Base-by-base conservation (phyloP, 2,888 invertebrate genomes). In the Polydrusus tereticollis region DNA sequence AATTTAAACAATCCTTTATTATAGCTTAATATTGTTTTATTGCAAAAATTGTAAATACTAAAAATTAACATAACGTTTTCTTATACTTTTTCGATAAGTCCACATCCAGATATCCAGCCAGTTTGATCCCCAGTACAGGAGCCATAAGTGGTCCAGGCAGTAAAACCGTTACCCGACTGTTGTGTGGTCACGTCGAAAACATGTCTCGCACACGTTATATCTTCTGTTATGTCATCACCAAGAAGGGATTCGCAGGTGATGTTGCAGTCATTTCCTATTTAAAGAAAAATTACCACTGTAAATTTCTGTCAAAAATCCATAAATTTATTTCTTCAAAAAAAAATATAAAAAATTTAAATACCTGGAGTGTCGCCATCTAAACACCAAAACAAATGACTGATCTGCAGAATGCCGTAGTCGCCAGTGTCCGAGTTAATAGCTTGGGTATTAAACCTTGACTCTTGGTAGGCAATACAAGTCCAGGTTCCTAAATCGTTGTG, bases 401-500 rank as follows among this genome's bases (percentile, higher is more conserved):
- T 79, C 69, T 79, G 79, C 5, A 79, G 50, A 45, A 78, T 79
- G 16, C 79, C 78, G 65, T 77, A 78, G 41, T 78, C 77, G 5
- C 76, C 73, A 18, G 76, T 74, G 2, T 69, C 8, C 10, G 50
- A 43, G 47, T 77, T 78, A 14, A 77, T 73, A 2, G 78, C 76
- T n/a, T 71, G 63, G 3, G 77, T 77, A 55, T 79, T 69, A 33
- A 72, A 78, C 18, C 75, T 67, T 6, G 79, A 79, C 69, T 79
- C 78, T n/a, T 74, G 69, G 26, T 72, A 29, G 8, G 77, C 78
- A 14, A 78, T 77, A 33, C 78, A 78, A 12, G 76, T 74, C 77
- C 77, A 78, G 8, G 72, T 74, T 8, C 71, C 71, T 21, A 85
- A 69, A 33, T 78, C 73, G 18, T 72, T 67, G 50, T 70, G 82